A percentile compares a stretch with the other conserved stretches of the same genome.
Conservation (phyloP, 2,888 invertebrate species). For the Amaurobius ferox region DNA sequence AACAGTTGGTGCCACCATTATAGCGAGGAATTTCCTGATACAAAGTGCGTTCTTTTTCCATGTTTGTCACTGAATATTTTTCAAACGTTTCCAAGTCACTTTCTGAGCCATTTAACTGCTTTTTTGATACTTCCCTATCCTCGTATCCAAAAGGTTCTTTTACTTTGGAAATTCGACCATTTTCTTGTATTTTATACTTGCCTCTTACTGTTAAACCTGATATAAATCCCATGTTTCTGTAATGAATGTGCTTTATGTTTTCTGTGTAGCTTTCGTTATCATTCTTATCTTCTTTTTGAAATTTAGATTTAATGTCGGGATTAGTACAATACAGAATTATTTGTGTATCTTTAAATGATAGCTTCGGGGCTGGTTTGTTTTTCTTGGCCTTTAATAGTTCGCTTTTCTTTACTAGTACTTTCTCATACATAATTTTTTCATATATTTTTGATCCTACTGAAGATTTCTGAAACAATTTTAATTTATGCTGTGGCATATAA, state of each 20-base stretch:
- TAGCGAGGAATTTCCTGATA: slow-evolving; percentile 28
- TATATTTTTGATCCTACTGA: slow-evolving; percentile 31
- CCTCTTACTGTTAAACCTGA: slow-evolving; percentile 38
- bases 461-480: slow-evolving; percentile 37
- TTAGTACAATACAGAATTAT: slow-evolving; percentile 5
- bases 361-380: slow-evolving; percentile 1
- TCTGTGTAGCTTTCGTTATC: not conserved
- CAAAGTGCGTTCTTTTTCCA: not conserved
- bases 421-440: slow-evolving; percentile 26
- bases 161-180: slow-evolving; percentile 27
- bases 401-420: not conserved
- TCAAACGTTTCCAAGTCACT: not conserved
- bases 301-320: not conserved
- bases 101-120: not conserved
- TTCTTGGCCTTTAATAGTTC: not conserved
- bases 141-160: slow-evolving; percentile 37
- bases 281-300: not conserved
- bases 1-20: slow-evolving; percentile 29
- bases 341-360: slow-evolving; percentile 52
- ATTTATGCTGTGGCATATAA: slow-evolving; percentile 26
- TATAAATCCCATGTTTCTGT: slow-evolving; percentile 65
- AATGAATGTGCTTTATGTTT: slow-evolving; percentile 21
- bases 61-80: slow-evolving; percentile 5
- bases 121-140: not conserved
- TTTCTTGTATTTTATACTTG: slow-evolving; percentile 24